Conservation (phyloP, 2,113 vertebrate species). For the Saguinus imperator region DNA sequence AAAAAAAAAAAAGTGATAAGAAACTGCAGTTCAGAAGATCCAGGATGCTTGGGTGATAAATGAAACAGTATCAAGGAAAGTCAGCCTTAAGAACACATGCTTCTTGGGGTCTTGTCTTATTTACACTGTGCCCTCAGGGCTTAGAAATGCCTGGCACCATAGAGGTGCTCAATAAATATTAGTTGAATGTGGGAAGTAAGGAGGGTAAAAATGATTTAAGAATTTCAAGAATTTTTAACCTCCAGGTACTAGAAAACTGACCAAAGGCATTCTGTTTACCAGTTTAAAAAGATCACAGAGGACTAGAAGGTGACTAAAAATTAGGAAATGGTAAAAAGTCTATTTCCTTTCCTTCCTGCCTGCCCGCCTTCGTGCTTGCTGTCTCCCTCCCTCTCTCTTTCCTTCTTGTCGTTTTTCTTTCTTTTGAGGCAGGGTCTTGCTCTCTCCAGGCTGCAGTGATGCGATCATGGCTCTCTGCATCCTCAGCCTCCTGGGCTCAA, state of each 20-base stretch:
- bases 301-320: background rate
- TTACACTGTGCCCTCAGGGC: background rate
- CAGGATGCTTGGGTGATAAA: background rate
- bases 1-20: background rate
- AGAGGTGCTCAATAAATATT: background rate
- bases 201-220: background rate
- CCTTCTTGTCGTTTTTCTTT: too few relatives aligned
- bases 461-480: too few relatives aligned
- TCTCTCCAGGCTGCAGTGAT: too few relatives aligned
- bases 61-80: background rate
- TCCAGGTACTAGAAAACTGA: background rate
- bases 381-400: too few relatives aligned
- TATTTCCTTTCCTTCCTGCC: background rate
- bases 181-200: background rate
- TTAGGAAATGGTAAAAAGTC: background rate
- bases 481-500: too few relatives aligned
- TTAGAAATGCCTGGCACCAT: background rate
- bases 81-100: background rate
- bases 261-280: background rate
- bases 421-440: too few relatives aligned
- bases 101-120: background rate
- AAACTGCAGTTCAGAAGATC: background rate
- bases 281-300: background rate
- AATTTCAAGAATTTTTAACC: slow-evolving; percentile 27
- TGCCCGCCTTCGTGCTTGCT: too few relatives aligned